Base-by-base conservation (phyloP, 2,888 invertebrate species). In the Byasa hedistus region DNA sequence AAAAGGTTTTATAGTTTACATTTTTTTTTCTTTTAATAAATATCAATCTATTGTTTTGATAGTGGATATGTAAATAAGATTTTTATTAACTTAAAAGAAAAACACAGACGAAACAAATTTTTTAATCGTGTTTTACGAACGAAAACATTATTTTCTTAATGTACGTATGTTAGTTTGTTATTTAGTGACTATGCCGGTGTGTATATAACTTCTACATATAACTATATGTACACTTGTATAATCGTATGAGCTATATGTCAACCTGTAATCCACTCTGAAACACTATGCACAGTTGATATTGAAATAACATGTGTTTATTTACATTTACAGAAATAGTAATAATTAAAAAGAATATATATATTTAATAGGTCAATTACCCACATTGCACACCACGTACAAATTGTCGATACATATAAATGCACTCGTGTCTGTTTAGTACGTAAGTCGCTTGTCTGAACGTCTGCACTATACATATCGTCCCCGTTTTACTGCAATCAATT, bases 41-140 rank as follows among this genome's bases (percentile, higher is more conserved):
- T 76, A 78, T 76, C 74, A 72, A 76, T 79, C 74, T 80, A 78
- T 85, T 85, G 82, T 87, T 86, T 86, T 82, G 74, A 74, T 78
- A 77, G 78, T 79, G 81, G 78, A 79, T 76, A 78, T 91, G 91
- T 91, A 91, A 82, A 91, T 91, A 91, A 91, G 90, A 90, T 86
- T 89, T 89, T 88, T 88, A 86, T 87, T 87, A 85, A 86, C 78
- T 82, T 82, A 79, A 70, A 79, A 32, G 10, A 32, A 32, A 32
- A 32, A 32, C 76, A 70, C 72, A 75, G 72, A 68, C 69, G 58
- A 68, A 59, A 68, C 68, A 70, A 44, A 61, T 68, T 68, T 66
- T 66, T 73, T 65, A 75, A 72, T 79, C 76, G 75, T 72, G 73
- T 75, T 73, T 70, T 72, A 73, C 68, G 44, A 44, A 75, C 73